These are phyloP conservation scores for Acronicta aceris DNA, from an alignment of 2,888 invertebrate genomes.

Conservation along the genomic window DNA sequence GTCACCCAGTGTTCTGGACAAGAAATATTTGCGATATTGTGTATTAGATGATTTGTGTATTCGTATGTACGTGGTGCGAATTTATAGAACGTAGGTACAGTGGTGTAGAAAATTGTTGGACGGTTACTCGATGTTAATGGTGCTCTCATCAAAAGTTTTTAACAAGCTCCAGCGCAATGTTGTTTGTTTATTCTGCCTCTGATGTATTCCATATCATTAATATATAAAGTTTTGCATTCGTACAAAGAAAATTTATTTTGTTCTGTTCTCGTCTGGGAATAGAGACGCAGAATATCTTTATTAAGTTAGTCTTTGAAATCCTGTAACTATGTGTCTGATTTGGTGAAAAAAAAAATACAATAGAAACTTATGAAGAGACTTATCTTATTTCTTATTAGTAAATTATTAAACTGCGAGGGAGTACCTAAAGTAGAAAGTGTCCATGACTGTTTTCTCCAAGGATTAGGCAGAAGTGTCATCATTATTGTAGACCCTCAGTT, in stretches of 20 bases:
- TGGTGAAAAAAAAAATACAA: no score
- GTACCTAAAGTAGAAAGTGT: no score
- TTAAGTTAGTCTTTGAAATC: constrained; percentile 2
- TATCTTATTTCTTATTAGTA: no score
- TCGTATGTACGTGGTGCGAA: constrained; percentile 77
- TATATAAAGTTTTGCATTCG: constrained; percentile 32
- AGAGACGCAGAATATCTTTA: background rate
- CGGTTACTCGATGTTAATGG: constrained; percentile 52
- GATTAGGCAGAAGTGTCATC: no score
- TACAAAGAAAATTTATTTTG: constrained; percentile 33
- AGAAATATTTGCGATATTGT: constrained; percentile 87
- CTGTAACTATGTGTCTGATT: background rate
- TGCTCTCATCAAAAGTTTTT: constrained; percentile 58
- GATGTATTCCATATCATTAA: constrained; percentile 41
- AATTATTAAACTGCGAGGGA: no score
- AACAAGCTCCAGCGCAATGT: constrained; percentile 49
- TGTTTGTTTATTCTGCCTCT: constrained; percentile 42
- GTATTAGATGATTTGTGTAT: constrained; percentile 87
- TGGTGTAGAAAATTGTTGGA: constrained; percentile 58
- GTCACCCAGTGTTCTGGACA: constrained; percentile 85
- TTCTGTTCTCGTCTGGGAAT: constrained; percentile 6
- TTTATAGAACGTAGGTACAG: constrained; percentile 69
- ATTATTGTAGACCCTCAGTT: no score
- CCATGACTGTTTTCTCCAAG: no score
- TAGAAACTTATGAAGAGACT: no score